Percentiles rank a stretch among this genome's conserved stretches.
phyloP scores from a whole-genome alignment of 2,797 vertebrate genomes.

The Pogonophryne albipinna region DNA sequence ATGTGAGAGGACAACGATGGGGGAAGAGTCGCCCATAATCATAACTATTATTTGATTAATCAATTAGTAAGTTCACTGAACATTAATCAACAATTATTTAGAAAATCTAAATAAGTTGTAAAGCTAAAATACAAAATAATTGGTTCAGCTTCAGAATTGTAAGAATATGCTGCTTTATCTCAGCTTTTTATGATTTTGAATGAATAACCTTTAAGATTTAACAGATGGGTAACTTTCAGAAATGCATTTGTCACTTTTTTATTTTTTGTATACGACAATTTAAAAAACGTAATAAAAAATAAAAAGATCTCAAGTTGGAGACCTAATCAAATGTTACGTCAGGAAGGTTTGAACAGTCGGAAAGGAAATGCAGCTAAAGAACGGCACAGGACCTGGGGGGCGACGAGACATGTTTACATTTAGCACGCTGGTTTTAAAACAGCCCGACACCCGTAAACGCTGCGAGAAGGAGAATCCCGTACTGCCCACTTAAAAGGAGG shows the following conservation, averaged over 20 bases:
- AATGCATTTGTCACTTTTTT: not conserved
- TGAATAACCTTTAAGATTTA: not conserved
- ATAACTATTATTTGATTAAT: slow-evolving; percentile 42
- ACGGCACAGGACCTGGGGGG: not conserved
- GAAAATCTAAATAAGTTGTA: not conserved
- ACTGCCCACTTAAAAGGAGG: slow-evolving; percentile 62
- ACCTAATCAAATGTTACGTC: not conserved
- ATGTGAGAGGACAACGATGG: slow-evolving; percentile 29
- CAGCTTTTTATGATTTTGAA: not conserved
- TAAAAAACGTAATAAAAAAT: not conserved
- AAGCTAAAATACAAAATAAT: not conserved
- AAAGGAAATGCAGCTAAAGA: slow-evolving; percentile 7
- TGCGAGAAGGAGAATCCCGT: slow-evolving; percentile 53
- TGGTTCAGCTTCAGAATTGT: not conserved
- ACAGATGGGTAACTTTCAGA: not conserved
- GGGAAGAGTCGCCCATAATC: slow-evolving; percentile 39
- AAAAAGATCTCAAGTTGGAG: not conserved
- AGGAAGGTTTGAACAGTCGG: not conserved
- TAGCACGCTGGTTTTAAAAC: slow-evolving; percentile 38
- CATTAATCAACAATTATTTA: slow-evolving; percentile 12
- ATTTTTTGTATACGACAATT: not conserved
- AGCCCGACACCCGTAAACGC: slow-evolving; percentile 16
- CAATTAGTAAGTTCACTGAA: slow-evolving; percentile 19
- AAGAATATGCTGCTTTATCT: not conserved
- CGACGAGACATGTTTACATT: slow-evolving; percentile 63